Percentiles rank a stretch among this genome's conserved stretches.
phyloP scores from a whole-genome alignment of 1,140 invertebrate species.

The Maconellicoccus hirsutus region DNA sequence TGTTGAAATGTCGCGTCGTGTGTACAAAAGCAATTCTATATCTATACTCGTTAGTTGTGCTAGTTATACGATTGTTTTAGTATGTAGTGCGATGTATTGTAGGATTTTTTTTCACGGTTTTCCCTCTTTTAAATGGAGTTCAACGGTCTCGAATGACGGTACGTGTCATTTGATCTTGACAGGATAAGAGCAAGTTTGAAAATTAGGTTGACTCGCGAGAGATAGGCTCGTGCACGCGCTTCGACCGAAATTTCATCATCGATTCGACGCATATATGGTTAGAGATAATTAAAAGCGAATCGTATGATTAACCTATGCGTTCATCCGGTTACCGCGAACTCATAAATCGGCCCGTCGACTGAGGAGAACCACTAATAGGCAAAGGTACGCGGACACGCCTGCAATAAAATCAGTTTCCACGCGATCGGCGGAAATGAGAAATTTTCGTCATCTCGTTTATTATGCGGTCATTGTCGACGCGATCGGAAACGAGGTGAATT shows the following conservation, averaged over 20 bases:
- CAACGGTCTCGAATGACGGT: no score
- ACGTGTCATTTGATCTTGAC: no score
- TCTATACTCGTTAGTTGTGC: no score
- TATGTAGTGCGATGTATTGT: no score
- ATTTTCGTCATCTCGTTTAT: not conserved
- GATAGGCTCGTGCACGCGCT: no score
- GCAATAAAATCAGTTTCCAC: not conserved
- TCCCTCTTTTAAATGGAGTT: no score
- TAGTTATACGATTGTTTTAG: no score
- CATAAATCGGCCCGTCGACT: not conserved
- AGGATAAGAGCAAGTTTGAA: no score
- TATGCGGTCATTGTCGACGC: not conserved
- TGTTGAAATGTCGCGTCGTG: no score
- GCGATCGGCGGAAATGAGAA: not conserved
- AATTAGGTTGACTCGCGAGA: no score
- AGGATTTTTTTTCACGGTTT: no score
- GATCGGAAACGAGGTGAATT: not conserved
- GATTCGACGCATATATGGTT: not conserved
- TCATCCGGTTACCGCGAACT: not conserved
- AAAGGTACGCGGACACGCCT: not conserved
- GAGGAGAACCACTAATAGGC: not conserved
- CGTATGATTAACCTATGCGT: not conserved
- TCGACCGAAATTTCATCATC: not conserved
- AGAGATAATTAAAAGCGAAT: not conserved
- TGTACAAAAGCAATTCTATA: no score